Evolutionary conservation across 1,140 invertebrate species (phyloP), one percentile per base, ranked within the genome.

Genomic region (Octopus sinensis): DNA sequence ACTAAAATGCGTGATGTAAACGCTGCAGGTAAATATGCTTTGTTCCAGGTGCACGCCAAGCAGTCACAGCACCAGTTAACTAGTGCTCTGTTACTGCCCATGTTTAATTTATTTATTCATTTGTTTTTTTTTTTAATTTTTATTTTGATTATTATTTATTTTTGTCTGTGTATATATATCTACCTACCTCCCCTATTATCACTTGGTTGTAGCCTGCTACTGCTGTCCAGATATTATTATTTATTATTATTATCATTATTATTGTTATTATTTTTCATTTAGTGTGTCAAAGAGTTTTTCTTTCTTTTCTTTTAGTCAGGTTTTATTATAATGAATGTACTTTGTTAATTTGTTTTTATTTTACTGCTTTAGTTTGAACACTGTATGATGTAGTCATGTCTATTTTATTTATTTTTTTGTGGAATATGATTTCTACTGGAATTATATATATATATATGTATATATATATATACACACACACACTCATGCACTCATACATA

Each of bases 1-100:
- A 23, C 68, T 73, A 73, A 73, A 73, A 73, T 23, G 68, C 68
- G 68, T 73, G 68, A 73, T n/a, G 30, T 73, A 73, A 73, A 73
- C 13, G 68, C 68, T n/a, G 68, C 17, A 73, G 68, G 68, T 73
- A 73, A 73, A 73, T 73, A 73, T 73, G 13, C 30, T 73, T 73
- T 73, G 68, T 73, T 73, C 7, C 68, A 73, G 68, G 30, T 73
- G 68, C 68, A 73, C 68, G 68, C 30, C 5, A 73, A 73, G 17
- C 17, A n/a, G 9, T 73, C 17, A 6, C 30, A 23, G 68, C 68
- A 73, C 68, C 17, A 23, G 30, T 43, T 43, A 43, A 43, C 30
- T 43, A 43, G 30, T 43, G 30, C 30, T 43, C 30, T 43, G 30
- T 43, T 43, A 43, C 30, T 43, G 30, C 30, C 30, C 30, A 43